Evolutionary conservation across 1,140 invertebrate genomes (phyloP).

Genomic region (Spodoptera litura): DNA sequence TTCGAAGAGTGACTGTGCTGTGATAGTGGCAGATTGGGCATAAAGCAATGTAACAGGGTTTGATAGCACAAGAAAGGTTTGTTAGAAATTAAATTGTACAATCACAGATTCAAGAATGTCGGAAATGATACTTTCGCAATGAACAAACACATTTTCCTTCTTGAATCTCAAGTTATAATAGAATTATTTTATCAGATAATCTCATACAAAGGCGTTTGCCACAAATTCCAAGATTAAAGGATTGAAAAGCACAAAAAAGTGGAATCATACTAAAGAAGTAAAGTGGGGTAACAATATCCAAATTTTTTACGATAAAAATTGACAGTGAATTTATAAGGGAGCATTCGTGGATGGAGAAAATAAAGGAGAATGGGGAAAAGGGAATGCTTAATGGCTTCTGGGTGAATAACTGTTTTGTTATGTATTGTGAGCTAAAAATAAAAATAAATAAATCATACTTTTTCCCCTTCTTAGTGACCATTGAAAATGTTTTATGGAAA

Average conservation of each 20-base stretch:
- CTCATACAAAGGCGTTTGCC: background rate
- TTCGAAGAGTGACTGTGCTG: too few relatives aligned
- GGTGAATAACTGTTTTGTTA: conserved; percentile 32
- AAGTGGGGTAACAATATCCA: conserved; percentile 2
- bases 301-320: conserved; percentile 30
- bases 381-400: conserved; percentile 11
- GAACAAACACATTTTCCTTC: background rate
- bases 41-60: too few relatives aligned
- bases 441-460: conserved; percentile 12
- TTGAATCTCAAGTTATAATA: background rate
- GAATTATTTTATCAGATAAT: conserved; percentile 6
- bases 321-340: conserved; percentile 29
- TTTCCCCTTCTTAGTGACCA: background rate
- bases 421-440: conserved; percentile 14
- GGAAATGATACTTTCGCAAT: background rate
- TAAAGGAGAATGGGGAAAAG: background rate
- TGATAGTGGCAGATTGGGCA: too few relatives aligned
- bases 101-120: background rate
- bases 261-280: background rate
- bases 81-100: too few relatives aligned
- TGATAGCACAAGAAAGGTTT: too few relatives aligned
- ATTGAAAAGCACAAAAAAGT: conserved; percentile 21
- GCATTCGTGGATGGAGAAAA: background rate
- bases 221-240: conserved; percentile 8
- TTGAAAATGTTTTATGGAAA: background rate